Base-by-base conservation (phyloP, 1,140 invertebrate genomes). In the Chymomyza costata region DNA sequence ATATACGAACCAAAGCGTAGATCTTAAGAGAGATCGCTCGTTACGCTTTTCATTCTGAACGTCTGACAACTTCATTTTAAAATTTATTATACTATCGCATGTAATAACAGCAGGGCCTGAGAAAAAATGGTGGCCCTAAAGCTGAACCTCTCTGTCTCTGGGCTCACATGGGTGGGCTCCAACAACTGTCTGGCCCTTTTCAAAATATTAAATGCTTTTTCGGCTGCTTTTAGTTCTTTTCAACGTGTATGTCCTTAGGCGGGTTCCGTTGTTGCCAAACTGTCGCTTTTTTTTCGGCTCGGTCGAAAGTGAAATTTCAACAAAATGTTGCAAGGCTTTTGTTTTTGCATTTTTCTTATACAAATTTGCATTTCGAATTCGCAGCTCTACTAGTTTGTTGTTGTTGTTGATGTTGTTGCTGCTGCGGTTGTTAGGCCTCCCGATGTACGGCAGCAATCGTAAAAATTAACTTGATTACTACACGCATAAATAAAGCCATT, bases 381-480 rank as follows among this genome's bases (percentile, higher is more conserved):
- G 56, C 32, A 54, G 52, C 48, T 34, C 28, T 31, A 34, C 60
- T 13, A 39, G 25, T 51, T 57, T 44, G 49, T 10, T 45, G 64
- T 17, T 50, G 46, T 15, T 19, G 53, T 30, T 54, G 48, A 43
- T 50, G 59, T 31, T 39, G 39, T 10, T 48, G 15, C 16, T 56
- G 51, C n/a, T 41, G 49, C 19, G 32, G 54, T 14, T 34, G 43
- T 25, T 64, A 49, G 30, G 28, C 39, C 41, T 28, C 40, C n/a
- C n/a, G n/a, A n/a, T n/a, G 43, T 32, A 64, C 38, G 62, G 56
- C 71, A 53, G 65, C 70, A 76, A 76, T 76, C 71, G 71, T 76
- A 76, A 76, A 76, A 76, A 76, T 76, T 76, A 78, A 76, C 62
- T 78, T 76, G 73, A 76, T 78, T 71, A 76, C 71, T 66, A 64